Conservation (phyloP, 2,797 vertebrate species). For the Macropus fuliginosus region DNA sequence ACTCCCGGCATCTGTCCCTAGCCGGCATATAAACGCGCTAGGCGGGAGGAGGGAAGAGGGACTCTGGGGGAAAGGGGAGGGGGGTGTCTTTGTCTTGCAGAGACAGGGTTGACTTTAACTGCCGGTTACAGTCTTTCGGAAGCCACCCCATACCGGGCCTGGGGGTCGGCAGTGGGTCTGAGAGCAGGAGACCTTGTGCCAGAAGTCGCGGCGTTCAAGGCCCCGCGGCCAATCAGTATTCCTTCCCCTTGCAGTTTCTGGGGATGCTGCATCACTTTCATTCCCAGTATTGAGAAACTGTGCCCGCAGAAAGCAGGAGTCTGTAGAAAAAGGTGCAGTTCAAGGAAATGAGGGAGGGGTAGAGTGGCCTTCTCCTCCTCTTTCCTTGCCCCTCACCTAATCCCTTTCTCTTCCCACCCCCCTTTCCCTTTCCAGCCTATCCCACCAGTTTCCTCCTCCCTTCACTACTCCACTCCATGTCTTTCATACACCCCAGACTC, state of each 20-base stretch:
- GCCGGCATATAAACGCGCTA: not conserved
- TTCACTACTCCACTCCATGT: not conserved
- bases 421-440: not conserved
- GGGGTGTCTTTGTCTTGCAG: not conserved
- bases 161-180: not conserved
- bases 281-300: not conserved
- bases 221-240: not conserved
- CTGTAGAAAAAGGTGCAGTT: not conserved
- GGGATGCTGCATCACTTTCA: not conserved
- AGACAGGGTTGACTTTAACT: not conserved
- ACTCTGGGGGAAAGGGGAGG: not conserved
- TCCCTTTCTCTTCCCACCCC: not conserved
- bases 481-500: not conserved
- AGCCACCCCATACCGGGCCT: not conserved
- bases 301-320: conserved; percentile 3
- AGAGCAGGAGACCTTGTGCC: not conserved
- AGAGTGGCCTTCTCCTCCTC: not conserved
- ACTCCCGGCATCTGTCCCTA: not conserved
- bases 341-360: not conserved
- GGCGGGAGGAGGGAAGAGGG: not conserved
- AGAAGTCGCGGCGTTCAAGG: conserved; percentile 4
- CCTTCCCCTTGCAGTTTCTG: not conserved
- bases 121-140: not conserved
- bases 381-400: not conserved
- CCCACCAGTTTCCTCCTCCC: not conserved